Conservation (phyloP, 2,113 vertebrate genomes). For the Pangasianodon gigas region DNA sequence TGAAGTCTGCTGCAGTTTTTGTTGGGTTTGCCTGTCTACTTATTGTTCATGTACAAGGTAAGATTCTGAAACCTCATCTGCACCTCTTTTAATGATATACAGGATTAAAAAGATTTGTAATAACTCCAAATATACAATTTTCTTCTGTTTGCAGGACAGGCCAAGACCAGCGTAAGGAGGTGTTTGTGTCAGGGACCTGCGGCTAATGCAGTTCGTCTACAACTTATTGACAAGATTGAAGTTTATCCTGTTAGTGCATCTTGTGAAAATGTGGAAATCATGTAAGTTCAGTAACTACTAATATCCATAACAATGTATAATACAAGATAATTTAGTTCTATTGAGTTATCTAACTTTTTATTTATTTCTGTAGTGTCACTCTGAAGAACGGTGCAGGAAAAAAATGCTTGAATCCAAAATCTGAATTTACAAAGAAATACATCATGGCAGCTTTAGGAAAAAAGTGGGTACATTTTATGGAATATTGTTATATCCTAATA, state of each 20-base stretch:
- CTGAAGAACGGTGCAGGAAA: conserved; percentile 41
- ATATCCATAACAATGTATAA: not conserved
- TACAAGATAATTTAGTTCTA: not conserved
- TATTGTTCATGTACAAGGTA: no score
- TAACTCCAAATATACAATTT: not conserved
- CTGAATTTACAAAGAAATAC: conserved; percentile 35
- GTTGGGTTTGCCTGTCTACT: no score
- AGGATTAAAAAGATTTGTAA: not conserved
- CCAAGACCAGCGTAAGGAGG: not conserved
- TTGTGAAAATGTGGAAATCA: conserved; percentile 43
- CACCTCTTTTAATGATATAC: not conserved
- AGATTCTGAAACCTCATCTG: no score
- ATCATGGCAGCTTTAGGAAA: conserved; percentile 18
- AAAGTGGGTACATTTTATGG: not conserved
- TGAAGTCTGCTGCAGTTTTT: no score
- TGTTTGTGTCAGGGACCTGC: conserved; percentile 42
- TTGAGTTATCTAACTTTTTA: not conserved
- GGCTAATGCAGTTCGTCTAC: not conserved
- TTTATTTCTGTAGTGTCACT: conserved; percentile 41
- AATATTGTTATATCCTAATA: not conserved
- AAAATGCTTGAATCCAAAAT: conserved; percentile 49
- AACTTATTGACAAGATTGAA: conserved; percentile 43
- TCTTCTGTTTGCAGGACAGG: conserved; percentile 37
- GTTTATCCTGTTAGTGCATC: conserved; percentile 32
- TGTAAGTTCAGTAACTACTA: conserved; percentile 26